Evolutionary conservation across 2,797 vertebrate species (phyloP).

Genomic region (Phalanger gymnotis): DNA sequence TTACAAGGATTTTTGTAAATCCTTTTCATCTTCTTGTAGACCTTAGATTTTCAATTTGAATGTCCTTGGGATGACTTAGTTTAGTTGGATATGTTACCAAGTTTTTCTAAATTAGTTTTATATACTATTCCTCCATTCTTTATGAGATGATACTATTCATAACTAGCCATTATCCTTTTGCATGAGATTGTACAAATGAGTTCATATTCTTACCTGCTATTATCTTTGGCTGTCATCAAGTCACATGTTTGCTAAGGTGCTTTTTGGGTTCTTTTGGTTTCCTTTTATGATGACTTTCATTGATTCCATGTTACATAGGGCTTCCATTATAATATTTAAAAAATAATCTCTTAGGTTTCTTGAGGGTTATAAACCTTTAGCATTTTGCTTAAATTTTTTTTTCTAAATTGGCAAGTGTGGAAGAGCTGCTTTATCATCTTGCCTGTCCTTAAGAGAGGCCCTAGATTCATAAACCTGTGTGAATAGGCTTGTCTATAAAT

Average conservation of each 20-base stretch:
- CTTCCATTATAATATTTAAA: neutral
- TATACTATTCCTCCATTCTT: neutral
- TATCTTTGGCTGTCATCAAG: neutral
- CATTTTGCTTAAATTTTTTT: neutral
- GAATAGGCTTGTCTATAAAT: neutral
- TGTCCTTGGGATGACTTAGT: neutral
- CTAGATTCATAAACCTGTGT: neutral
- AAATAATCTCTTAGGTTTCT: neutral
- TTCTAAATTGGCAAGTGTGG: neutral
- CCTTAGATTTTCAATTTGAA: neutral
- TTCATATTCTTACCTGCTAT: neutral
- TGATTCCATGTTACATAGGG: neutral
- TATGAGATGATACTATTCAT: neutral
- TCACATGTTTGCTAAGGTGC: neutral
- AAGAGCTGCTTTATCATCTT: neutral
- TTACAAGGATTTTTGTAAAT: too few species aligned
- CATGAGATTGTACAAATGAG: neutral
- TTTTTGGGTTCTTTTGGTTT: neutral
- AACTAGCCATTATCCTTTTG: neutral
- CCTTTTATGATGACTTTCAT: neutral
- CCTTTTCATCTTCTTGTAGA: neutral
- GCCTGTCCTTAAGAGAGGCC: neutral
- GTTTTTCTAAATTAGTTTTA: neutral
- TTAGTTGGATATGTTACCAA: neutral
- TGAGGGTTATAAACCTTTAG: neutral